phyloP scores from a whole-genome alignment of 2,888 invertebrate species.

The Tryphoninae sp. region DNA sequence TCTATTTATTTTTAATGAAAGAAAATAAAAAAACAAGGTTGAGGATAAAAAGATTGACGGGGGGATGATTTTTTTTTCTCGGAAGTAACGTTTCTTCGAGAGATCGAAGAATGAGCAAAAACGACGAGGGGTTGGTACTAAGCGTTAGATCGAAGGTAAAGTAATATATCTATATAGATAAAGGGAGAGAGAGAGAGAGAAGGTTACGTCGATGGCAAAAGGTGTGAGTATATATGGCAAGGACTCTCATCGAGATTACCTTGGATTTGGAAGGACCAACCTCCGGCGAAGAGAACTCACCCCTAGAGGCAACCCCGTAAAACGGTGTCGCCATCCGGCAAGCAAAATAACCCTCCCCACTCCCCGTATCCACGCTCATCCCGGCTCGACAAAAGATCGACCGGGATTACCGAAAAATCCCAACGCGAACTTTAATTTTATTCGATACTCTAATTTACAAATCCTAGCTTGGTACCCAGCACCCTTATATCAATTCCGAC shows the following conservation, averaged over 20 bases:
- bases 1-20: background rate
- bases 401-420: slow-evolving; percentile 45
- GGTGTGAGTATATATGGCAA: slow-evolving; percentile 38
- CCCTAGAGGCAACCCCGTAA: slow-evolving; percentile 11
- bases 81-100: slow-evolving; percentile 20
- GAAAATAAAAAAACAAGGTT: background rate
- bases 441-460: slow-evolving; percentile 38
- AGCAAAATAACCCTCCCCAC: slow-evolving; percentile 36
- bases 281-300: background rate
- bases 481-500: background rate
- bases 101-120: slow-evolving; percentile 1
- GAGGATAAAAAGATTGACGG: background rate
- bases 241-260: slow-evolving; percentile 51
- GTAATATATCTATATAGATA: background rate
- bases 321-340: background rate
- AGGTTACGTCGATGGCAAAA: slow-evolving; percentile 8
- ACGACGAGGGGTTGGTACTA: background rate
- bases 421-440: slow-evolving; percentile 50
- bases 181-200: background rate
- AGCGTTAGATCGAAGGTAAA: background rate
- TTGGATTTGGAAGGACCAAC: slow-evolving; percentile 45
- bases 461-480: background rate
- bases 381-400: slow-evolving; percentile 43
- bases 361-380: background rate
- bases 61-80: background rate